These are phyloP conservation scores for Aphidius ervi DNA, from an alignment of 1,140 invertebrate genomes.

Conservation along the genomic window DNA sequence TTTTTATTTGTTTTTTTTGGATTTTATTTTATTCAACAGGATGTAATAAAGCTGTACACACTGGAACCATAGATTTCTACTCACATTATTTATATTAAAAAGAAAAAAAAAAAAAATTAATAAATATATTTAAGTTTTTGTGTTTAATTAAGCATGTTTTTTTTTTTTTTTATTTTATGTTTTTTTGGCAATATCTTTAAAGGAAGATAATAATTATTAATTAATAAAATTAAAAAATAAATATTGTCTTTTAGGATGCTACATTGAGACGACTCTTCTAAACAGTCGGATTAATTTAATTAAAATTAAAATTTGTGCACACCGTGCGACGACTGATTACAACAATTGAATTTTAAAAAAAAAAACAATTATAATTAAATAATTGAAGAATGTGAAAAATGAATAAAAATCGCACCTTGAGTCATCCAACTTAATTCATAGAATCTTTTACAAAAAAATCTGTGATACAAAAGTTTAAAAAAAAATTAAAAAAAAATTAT, in stretches of 20 bases:
- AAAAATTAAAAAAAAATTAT: conserved; percentile 10
- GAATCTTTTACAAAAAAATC: conserved; percentile 26
- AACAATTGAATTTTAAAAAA: conserved; percentile 24
- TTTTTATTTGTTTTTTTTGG: not conserved
- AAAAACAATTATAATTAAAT: conserved; percentile 5
- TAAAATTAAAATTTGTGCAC: conserved; percentile 25
- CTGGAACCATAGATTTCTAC: too few relatives aligned
- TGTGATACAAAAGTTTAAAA: conserved; percentile 27
- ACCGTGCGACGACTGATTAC: conserved; percentile 29
- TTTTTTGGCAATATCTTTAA: not conserved
- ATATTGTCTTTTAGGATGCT: conserved; percentile 27
- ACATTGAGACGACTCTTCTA: conserved; percentile 8
- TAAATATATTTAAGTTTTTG: too few relatives aligned
- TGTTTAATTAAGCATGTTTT: too few relatives aligned
- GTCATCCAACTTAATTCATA: conserved; percentile 21
- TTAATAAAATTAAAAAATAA: conserved; percentile 21
- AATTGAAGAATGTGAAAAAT: not conserved
- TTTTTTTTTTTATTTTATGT: too few relatives aligned
- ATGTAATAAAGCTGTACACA: too few relatives aligned
- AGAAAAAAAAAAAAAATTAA: not conserved
- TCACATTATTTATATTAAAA: not conserved
- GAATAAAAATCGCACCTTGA: conserved; percentile 12
- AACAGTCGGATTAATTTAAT: conserved; percentile 5
- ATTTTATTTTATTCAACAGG: not conserved
- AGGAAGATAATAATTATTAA: conserved; percentile 6